Percentiles rank a stretch among this genome's conserved stretches.
phyloP scores from a whole-genome alignment of 2,113 vertebrate genomes.

The Centropus bengalensis region DNA sequence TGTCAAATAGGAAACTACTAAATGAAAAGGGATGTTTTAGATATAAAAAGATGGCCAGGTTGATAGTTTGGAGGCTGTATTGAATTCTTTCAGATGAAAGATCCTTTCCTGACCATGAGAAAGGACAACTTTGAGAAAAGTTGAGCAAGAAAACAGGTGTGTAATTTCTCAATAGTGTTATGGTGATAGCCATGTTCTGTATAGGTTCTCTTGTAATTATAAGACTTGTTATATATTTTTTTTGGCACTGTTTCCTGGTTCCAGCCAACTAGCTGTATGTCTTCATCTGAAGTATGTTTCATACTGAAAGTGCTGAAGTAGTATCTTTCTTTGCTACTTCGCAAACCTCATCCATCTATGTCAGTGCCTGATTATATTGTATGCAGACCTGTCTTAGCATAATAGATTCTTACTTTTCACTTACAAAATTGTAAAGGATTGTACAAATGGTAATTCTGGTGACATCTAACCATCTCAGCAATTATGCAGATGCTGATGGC shows the following conservation, averaged over 20 bases:
- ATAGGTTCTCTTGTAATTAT: neutral
- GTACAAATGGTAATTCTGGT: neutral
- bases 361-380: neutral
- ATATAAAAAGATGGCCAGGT: neutral
- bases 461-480: neutral
- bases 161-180: neutral
- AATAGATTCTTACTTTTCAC: neutral
- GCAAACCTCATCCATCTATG: neutral
- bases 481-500: neutral
- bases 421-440: neutral
- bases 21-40: neutral
- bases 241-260: neutral
- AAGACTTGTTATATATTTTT: neutral
- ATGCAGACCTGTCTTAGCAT: neutral
- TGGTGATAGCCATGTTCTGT: neutral
- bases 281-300: too few relatives aligned
- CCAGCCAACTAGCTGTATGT: neutral
- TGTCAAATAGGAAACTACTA: neutral
- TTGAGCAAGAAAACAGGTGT: neutral
- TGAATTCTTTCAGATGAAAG: neutral
- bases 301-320: neutral
- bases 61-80: neutral
- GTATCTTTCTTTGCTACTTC: neutral
- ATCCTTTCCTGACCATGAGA: neutral
- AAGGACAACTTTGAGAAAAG: neutral